Conservation (phyloP, 2,888 invertebrate species). For the Aphidius colemani region DNA sequence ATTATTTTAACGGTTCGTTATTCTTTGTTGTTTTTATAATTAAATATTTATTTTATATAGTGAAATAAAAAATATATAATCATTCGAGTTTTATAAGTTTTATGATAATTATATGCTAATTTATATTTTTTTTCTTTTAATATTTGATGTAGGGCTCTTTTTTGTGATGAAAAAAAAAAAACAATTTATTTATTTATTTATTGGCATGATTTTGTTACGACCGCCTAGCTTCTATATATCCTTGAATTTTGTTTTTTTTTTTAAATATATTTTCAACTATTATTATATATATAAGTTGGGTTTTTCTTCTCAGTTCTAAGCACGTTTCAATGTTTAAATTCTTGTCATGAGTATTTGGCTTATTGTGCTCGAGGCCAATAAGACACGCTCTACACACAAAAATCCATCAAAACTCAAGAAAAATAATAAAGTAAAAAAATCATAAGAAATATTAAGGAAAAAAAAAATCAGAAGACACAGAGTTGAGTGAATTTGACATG, state of each 20-base stretch:
- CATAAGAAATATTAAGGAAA: too few species aligned
- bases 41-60: background rate
- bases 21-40: background rate
- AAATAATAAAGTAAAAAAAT: too few species aligned
- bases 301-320: constrained; percentile 24
- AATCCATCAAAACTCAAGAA: too few species aligned
- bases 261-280: background rate
- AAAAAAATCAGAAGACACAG: too few species aligned
- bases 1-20: too few species aligned
- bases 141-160: background rate
- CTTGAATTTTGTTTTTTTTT: background rate
- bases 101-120: background rate
- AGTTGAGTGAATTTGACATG: constrained; percentile 10
- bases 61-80: background rate
- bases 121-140: background rate
- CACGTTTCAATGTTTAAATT: constrained; percentile 28
- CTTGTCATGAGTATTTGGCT: constrained; percentile 24
- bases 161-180: too few species aligned
- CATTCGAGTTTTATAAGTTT: background rate
- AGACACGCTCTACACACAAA: background rate
- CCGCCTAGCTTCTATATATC: background rate
- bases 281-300: background rate
- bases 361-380: constrained; percentile 12
- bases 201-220: too few species aligned
- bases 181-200: too few species aligned